A percentile compares a stretch with the other conserved stretches of the same genome.
Conservation (phyloP, 2,888 invertebrate genomes). For the Anarsia innoxiella region DNA sequence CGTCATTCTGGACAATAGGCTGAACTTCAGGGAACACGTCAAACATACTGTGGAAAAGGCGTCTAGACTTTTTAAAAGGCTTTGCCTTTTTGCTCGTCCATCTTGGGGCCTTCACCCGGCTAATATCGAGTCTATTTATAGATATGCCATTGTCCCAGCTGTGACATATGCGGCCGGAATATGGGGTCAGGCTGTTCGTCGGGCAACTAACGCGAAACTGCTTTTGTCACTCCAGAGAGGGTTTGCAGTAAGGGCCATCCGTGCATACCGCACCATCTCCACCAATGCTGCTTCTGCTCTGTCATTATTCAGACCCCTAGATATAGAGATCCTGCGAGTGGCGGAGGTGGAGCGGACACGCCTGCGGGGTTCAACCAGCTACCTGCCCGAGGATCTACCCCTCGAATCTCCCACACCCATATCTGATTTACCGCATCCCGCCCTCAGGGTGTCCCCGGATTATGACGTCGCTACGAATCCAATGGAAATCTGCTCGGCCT, state of each 20-base stretch:
- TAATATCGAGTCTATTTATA: slow-evolving; percentile 11
- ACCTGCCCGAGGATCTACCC: slow-evolving; percentile 7
- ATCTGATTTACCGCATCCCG: neutral
- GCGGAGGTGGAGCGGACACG: neutral
- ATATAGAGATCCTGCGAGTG: slow-evolving; percentile 8
- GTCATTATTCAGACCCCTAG: slow-evolving; percentile 15
- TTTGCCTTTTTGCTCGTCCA: slow-evolving; percentile 4
- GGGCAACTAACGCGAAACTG: neutral
- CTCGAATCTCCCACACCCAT: no score
- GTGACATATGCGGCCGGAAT: slow-evolving; percentile 16
- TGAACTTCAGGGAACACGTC: slow-evolving; percentile 6
- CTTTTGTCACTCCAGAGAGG: no score
- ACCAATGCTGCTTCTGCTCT: slow-evolving; percentile 14
- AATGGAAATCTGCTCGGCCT: neutral
- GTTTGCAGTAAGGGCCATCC: slow-evolving; percentile 17
- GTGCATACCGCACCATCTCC: slow-evolving; percentile 14
- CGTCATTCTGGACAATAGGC: slow-evolving; percentile 6
- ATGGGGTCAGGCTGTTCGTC: slow-evolving; percentile 9
- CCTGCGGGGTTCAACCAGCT: neutral
- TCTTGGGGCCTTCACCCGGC: slow-evolving; percentile 11
- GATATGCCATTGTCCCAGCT: slow-evolving; percentile 18
- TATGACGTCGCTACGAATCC: neutral
- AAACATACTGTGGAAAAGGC: slow-evolving; percentile 4
- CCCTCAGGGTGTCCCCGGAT: neutral
- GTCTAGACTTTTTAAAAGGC: slow-evolving; percentile 6